These are phyloP conservation scores for Dromas ardeola DNA, from an alignment of 2,113 vertebrate genomes.

Conservation along the genomic window DNA sequence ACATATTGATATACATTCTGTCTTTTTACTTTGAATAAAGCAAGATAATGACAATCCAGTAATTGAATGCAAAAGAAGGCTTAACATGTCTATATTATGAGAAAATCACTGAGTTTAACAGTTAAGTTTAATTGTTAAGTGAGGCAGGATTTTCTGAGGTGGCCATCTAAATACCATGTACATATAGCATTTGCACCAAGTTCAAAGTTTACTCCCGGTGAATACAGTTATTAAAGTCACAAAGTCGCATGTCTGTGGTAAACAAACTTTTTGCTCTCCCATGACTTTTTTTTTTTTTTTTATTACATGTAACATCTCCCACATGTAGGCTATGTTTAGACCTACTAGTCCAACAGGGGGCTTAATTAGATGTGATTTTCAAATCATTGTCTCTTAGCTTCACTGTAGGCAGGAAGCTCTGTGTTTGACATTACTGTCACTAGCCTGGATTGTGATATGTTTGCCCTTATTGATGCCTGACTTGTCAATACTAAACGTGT, in stretches of 20 bases:
- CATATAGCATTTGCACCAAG: background rate
- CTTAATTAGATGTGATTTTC: background rate
- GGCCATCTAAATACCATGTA: background rate
- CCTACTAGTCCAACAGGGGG: background rate
- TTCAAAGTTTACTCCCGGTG: background rate
- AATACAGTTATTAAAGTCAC: background rate
- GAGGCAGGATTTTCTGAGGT: background rate
- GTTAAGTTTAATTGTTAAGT: background rate
- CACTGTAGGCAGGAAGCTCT: background rate
- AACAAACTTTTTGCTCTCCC: background rate
- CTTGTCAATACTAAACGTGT: background rate
- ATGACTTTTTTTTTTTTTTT: background rate
- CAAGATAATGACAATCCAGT: slow-evolving; percentile 31
- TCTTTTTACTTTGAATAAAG: slow-evolving; percentile 20
- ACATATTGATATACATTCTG: background rate
- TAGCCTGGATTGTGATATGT: background rate
- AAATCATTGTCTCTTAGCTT: background rate
- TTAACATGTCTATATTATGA: background rate
- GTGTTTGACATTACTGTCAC: background rate
- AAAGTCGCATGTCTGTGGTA: background rate
- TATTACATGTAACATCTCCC: background rate
- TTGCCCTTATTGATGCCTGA: background rate
- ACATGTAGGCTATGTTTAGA: background rate
- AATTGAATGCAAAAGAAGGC: slow-evolving; percentile 14
- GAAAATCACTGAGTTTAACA: slow-evolving; percentile 9